Evolutionary conservation across 2,113 vertebrate genomes (phyloP).

Genomic region (Pristiophorus japonicus): DNA sequence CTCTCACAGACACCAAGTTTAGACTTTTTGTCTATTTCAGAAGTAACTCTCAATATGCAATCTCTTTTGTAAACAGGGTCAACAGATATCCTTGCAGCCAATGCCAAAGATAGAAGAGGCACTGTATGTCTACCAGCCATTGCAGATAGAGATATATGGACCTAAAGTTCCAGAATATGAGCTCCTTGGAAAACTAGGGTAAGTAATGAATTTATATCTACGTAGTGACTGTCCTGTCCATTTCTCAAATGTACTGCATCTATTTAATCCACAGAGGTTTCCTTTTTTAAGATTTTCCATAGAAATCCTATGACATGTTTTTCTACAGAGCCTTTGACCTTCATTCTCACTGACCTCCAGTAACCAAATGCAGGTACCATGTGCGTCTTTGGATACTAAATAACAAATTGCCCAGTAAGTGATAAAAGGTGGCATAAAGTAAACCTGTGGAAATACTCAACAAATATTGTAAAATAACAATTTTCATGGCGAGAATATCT

Average conservation of each 20-base stretch:
- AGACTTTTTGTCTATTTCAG: neutral
- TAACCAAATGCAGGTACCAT: neutral
- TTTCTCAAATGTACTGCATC: neutral
- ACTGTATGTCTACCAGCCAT: slow-evolving; percentile 75
- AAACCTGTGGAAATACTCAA: neutral
- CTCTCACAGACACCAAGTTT: neutral
- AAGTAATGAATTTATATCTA: slow-evolving; percentile 46
- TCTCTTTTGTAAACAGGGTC: slow-evolving; percentile 59
- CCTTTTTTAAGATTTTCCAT: neutral
- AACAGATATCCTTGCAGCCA: slow-evolving; percentile 78
- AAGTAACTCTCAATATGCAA: neutral
- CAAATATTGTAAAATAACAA: neutral
- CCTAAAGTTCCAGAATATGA: slow-evolving; percentile 78
- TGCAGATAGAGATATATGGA: slow-evolving; percentile 73
- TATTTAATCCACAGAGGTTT: neutral
- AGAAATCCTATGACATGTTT: neutral
- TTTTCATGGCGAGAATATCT: neutral
- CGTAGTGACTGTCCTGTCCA: neutral
- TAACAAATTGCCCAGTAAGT: neutral
- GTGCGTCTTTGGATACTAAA: neutral
- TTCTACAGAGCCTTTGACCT: neutral
- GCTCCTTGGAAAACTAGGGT: slow-evolving; percentile 76
- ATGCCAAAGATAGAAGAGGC: slow-evolving; percentile 71
- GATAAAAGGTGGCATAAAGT: neutral
- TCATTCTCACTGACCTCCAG: neutral